phyloP scores from a whole-genome alignment of 92 coral and sea anemone species.

The Epizoanthus rinbou region DNA sequence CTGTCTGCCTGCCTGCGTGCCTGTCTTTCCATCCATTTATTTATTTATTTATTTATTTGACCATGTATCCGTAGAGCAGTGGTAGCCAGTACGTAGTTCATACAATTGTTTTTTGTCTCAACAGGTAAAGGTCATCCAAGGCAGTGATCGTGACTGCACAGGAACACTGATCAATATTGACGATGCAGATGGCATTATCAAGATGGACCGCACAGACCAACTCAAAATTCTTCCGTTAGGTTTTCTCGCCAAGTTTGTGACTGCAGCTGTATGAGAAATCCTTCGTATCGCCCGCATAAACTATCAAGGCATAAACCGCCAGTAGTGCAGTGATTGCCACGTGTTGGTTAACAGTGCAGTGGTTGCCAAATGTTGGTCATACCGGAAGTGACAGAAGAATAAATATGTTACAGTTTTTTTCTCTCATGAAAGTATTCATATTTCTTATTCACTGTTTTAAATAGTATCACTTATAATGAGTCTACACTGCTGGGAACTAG shows the following conservation, averaged over 20 bases:
- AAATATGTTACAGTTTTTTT: not conserved
- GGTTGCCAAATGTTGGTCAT: not conserved
- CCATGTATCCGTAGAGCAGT: too few relatives aligned
- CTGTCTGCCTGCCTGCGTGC: not conserved
- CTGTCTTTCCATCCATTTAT: not conserved
- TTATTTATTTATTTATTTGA: too few relatives aligned
- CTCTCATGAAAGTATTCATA: not conserved
- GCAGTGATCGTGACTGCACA: constrained; percentile 85
- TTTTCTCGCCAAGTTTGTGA: constrained; percentile 79
- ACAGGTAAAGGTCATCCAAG: constrained; percentile 89
- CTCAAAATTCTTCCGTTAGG: constrained; percentile 89
- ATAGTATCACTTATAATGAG: too few relatives aligned
- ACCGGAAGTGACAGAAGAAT: not conserved
- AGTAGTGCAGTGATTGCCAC: not conserved
- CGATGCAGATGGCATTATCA: constrained; percentile 91
- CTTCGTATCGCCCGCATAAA: not conserved
- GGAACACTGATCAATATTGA: constrained; percentile 98
- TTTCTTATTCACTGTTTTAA: not conserved
- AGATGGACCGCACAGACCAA: constrained; percentile 92
- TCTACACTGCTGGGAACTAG: too few relatives aligned
- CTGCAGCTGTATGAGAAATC: constrained; percentile 53
- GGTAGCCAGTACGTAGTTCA: too few relatives aligned
- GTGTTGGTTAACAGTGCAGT: not conserved
- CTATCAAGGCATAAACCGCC: not conserved
- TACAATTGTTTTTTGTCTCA: not conserved